These are phyloP conservation scores for Unio delphinus DNA, from an alignment of 2,888 invertebrate genomes.

Conservation along the genomic window DNA sequence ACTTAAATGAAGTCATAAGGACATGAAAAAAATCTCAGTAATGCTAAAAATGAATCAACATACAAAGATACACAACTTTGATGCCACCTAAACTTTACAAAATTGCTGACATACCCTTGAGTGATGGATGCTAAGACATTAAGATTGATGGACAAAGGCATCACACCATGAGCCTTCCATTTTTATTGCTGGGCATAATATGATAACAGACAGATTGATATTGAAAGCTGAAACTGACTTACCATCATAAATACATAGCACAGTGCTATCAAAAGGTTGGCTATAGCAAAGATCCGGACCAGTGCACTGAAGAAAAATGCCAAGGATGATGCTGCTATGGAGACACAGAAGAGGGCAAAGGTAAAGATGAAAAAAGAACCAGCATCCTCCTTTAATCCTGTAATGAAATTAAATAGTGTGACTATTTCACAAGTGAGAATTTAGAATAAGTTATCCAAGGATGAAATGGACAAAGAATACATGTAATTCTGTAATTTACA, in stretches of 20 bases:
- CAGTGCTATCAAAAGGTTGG: conserved; percentile 65
- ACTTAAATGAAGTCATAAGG: too few relatives aligned
- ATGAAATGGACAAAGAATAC: neutral
- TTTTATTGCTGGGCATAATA: too few relatives aligned
- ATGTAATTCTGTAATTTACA: too few relatives aligned
- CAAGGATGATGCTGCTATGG: conserved; percentile 65
- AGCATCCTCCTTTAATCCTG: conserved; percentile 55
- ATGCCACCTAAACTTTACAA: too few relatives aligned
- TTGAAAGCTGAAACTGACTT: conserved; percentile 14
- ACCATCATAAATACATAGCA: conserved; percentile 71
- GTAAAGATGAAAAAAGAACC: conserved; percentile 65
- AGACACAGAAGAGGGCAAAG: conserved; percentile 62
- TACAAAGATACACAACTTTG: neutral
- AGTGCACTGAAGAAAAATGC: conserved; percentile 66
- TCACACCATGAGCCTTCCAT: too few relatives aligned
- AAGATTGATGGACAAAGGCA: too few relatives aligned
- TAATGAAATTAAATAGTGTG: conserved; percentile 10
- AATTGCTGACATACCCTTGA: too few relatives aligned
- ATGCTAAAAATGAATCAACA: neutral
- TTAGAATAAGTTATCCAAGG: neutral
- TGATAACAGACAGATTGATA: too few relatives aligned
- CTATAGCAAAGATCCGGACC: conserved; percentile 65
- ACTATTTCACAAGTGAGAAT: neutral
- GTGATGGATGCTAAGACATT: too few relatives aligned
- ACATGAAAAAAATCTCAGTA: too few relatives aligned